These are phyloP conservation scores for Eptatretus burgeri DNA, from an alignment of 2,113 vertebrate genomes.

Conservation along the genomic window DNA sequence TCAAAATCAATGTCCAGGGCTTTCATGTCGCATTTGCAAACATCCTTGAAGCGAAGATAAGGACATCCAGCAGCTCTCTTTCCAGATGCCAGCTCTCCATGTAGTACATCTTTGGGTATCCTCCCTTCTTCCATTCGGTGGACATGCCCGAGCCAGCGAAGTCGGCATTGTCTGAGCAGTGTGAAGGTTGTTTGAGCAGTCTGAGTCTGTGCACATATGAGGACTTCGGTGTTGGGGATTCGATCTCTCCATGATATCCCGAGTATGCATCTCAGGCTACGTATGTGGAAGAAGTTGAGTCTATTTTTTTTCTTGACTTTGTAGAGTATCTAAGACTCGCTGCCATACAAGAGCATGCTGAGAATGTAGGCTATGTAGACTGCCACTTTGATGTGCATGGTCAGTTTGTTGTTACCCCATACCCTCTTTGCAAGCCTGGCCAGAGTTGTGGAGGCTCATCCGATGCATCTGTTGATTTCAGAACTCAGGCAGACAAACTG, in stretches of 20 bases:
- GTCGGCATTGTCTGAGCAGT: neutral
- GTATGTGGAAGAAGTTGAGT: neutral
- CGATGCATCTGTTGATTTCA: neutral
- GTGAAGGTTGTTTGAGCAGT: too few species aligned
- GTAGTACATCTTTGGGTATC: neutral
- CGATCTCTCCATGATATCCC: neutral
- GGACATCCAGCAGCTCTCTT: neutral
- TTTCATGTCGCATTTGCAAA: neutral
- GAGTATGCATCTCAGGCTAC: neutral
- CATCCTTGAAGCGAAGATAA: neutral
- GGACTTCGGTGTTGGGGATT: neutral
- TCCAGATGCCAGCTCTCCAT: neutral
- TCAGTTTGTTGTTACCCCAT: neutral
- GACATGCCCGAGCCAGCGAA: neutral
- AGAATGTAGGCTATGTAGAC: neutral
- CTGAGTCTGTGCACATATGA: neutral
- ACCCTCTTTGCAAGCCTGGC: neutral
- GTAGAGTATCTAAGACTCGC: too few species aligned
- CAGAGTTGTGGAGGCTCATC: neutral
- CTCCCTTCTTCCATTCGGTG: neutral
- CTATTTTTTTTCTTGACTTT: neutral
- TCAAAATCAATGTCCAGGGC: neutral
- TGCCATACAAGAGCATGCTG: too few species aligned
- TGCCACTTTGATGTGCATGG: neutral
- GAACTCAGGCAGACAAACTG: too few species aligned